Evolutionary conservation across 1,140 invertebrate genomes (phyloP).

Genomic region (Colletes gigas): DNA sequence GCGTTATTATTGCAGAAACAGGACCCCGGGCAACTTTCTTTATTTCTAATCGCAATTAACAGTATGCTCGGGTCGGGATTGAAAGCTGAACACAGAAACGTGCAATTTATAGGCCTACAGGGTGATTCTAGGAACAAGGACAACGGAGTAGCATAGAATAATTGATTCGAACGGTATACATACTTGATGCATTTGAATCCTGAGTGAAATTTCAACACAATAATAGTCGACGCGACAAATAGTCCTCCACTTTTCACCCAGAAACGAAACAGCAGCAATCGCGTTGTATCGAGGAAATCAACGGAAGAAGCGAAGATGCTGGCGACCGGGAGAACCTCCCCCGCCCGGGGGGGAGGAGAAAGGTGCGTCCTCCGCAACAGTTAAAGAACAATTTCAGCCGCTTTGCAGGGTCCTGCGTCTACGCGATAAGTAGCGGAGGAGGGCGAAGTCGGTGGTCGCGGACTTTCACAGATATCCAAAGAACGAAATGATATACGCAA

Average conservation of each 20-base stretch:
- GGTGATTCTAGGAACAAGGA: no score
- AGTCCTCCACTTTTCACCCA: background rate
- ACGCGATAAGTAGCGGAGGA: background rate
- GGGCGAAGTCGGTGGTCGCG: background rate
- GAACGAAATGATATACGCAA: background rate
- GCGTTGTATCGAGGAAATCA: background rate
- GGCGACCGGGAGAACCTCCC: background rate
- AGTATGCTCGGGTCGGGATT: no score
- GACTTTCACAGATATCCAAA: background rate
- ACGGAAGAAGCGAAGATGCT: no score
- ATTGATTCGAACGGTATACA: no score
- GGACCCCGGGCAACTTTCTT: no score
- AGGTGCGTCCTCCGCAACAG: background rate
- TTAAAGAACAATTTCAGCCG: conserved; percentile 32
- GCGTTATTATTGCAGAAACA: no score
- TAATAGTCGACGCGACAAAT: no score
- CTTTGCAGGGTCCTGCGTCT: conserved; percentile 13
- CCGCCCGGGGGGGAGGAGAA: background rate
- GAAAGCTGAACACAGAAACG: background rate
- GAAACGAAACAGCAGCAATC: background rate
- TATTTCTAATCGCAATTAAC: no score
- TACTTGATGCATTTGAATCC: no score
- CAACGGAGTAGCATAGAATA: no score
- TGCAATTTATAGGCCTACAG: no score
- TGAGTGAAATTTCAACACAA: no score